Evolutionary conservation across 2,888 invertebrate genomes (phyloP).

Genomic region (Drosophila demipolita): DNA sequence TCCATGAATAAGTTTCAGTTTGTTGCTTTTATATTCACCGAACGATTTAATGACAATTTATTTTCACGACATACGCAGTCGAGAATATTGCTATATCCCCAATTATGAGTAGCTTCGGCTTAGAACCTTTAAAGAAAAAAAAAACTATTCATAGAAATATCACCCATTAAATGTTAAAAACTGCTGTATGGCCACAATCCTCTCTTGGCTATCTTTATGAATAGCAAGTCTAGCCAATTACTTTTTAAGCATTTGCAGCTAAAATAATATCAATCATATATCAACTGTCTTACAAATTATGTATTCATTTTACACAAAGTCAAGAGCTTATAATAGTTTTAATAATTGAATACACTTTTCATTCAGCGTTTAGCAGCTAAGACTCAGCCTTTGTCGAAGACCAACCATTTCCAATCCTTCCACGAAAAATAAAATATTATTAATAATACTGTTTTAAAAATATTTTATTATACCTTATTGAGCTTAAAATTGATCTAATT

Average conservation of each 20-base stretch:
- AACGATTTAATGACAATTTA: conserved; percentile 11
- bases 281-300: not conserved
- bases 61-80: not conserved
- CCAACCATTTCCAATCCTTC: not conserved
- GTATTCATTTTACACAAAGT: conserved; percentile 1
- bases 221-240: not conserved
- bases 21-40: not conserved
- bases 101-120: not conserved
- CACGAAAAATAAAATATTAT: not conserved
- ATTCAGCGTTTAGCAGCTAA: not conserved
- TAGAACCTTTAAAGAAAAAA: not conserved
- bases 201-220: not conserved
- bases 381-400: not conserved
- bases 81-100: not conserved
- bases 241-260: not conserved
- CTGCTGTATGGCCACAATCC: not conserved
- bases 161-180: not conserved
- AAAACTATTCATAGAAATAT: not conserved
- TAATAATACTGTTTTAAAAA: not conserved
- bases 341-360: not conserved
- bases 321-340: not conserved
- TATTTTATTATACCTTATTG: not conserved
- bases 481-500: not conserved
- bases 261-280: not conserved
- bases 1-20: conserved; percentile 6